Evolutionary conservation across 2,113 vertebrate genomes (phyloP).

Genomic region (Sylvia atricapilla): DNA sequence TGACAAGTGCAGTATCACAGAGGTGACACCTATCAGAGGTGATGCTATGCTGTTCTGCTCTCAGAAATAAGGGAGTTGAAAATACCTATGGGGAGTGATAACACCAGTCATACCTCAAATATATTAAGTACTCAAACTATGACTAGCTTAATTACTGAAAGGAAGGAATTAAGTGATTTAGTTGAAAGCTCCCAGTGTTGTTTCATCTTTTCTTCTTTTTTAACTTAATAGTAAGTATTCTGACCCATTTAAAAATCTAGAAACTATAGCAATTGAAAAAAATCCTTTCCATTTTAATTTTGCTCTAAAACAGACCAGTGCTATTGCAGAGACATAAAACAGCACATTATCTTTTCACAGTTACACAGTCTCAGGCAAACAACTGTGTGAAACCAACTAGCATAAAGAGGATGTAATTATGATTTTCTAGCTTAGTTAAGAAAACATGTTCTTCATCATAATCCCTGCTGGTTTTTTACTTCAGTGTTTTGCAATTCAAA

Average conservation of each 20-base stretch:
- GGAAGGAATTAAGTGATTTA: not conserved
- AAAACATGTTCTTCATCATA: not conserved
- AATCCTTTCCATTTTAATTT: not conserved
- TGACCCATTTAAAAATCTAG: not conserved
- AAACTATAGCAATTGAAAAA: not conserved
- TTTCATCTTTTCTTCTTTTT: not conserved
- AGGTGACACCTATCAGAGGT: not conserved
- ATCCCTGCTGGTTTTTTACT: not conserved
- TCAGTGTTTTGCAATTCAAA: conserved; percentile 13
- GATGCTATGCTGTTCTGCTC: not conserved
- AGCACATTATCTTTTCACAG: not conserved
- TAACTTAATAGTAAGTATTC: not conserved
- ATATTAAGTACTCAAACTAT: not conserved
- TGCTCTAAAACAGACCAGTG: not conserved
- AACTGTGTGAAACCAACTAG: not conserved
- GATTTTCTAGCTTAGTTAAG: not conserved
- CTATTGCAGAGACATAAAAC: not conserved
- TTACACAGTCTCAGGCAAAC: not conserved
- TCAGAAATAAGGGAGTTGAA: not conserved
- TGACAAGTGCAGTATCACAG: not conserved
- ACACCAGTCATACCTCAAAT: not conserved
- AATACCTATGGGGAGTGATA: not conserved
- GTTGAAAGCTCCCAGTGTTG: not conserved
- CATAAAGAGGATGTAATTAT: not conserved
- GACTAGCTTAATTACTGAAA: not conserved